Percentiles rank a stretch among this genome's conserved stretches.
Conservation (phyloP, 37 sponge, comb jelly and placozoan species). For the Geodia barretti region DNA sequence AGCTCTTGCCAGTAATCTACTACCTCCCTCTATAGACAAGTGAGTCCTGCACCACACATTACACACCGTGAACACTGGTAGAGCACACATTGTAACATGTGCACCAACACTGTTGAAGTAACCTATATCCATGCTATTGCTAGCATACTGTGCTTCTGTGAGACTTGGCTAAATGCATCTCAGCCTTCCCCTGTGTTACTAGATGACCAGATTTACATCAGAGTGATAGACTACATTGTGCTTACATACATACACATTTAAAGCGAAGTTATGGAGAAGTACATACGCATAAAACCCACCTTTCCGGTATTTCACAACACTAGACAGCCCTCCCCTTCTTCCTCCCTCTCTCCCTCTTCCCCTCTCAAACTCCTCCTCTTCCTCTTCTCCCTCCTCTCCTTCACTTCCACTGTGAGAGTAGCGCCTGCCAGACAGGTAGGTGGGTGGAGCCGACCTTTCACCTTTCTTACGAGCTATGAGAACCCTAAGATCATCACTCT, state of each 20-base stretch:
- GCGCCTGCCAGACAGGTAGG: neutral
- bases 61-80: too few relatives aligned
- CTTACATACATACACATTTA: neutral
- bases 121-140: neutral
- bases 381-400: neutral
- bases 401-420: neutral
- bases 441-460: neutral
- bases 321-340: constrained; percentile 12
- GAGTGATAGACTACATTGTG: too few relatives aligned
- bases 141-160: too few relatives aligned
- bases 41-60: constrained; percentile 23
- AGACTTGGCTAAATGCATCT: too few relatives aligned
- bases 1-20: constrained; percentile 47
- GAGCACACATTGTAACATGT: neutral
- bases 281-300: constrained; percentile 9
- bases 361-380: constrained; percentile 7
- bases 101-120: neutral
- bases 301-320: constrained; percentile 52
- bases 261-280: neutral
- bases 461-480: neutral
- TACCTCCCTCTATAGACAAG: constrained; percentile 17
- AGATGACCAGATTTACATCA: neutral
- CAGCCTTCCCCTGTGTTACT: too few relatives aligned
- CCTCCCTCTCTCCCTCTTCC: neutral
- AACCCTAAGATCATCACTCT: neutral